phyloP scores from a whole-genome alignment of 1,140 invertebrate genomes.

The Scaptomyza pallida region DNA sequence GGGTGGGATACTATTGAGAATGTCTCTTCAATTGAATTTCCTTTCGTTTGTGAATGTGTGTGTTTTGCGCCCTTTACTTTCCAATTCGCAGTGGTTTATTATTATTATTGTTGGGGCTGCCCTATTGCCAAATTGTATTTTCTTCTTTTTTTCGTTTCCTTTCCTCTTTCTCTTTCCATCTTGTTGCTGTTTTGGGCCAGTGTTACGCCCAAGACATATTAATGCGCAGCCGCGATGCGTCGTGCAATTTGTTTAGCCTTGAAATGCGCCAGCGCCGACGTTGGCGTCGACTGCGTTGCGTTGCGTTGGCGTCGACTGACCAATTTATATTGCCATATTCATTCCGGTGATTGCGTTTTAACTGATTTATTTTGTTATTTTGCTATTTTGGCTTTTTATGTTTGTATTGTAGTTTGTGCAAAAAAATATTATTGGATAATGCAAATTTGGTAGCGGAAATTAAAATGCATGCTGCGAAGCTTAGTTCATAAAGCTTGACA shows the following conservation, averaged over 20 bases:
- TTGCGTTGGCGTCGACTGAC: conserved; percentile 36
- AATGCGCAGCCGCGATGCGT: conserved; percentile 8
- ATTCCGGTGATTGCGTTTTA: conserved; percentile 26
- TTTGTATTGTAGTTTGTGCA: too few species aligned
- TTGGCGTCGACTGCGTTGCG: conserved; percentile 20
- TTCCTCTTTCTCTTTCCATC: conserved; percentile 5
- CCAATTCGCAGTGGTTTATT: conserved; percentile 57
- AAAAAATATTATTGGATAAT: conserved; percentile 46
- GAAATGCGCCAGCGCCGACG: conserved; percentile 40
- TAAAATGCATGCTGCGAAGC: conserved; percentile 11
- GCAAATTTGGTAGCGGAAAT: conserved; percentile 59
- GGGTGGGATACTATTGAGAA: conserved; percentile 31
- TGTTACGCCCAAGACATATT: conserved; percentile 14
- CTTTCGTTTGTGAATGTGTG: conserved; percentile 40
- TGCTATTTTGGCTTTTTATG: conserved; percentile 52
- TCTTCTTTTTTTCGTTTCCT: conserved; percentile 13
- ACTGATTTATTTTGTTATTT: conserved; percentile 22
- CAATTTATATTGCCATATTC: conserved; percentile 18
- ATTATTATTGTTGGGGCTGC: conserved; percentile 26
- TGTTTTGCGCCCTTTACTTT: conserved; percentile 57
- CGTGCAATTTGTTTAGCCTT: conserved; percentile 52
- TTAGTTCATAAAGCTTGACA: neutral
- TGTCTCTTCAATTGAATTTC: conserved; percentile 58
- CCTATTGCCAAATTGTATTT: conserved; percentile 29
- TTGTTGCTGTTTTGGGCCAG: conserved; percentile 1